Evolutionary conservation across 2,113 vertebrate species (phyloP), one percentile per base, ranked within the genome.

Genomic region (Vulpes ferrilata): DNA sequence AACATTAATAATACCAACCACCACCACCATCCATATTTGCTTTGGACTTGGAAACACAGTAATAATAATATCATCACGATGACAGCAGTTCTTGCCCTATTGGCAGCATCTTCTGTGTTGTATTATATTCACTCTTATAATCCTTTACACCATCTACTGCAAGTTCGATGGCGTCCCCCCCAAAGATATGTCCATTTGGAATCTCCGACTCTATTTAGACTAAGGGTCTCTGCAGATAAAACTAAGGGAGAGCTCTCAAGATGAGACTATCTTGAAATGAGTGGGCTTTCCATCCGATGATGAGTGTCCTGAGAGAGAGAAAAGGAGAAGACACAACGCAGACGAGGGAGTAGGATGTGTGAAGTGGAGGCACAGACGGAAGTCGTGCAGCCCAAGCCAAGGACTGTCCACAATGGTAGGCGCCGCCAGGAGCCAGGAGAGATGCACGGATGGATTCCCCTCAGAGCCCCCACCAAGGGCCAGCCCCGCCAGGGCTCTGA

Each of bases 371-470:
- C 57, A 32, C 64, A 65, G 60, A 16, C 2, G 15, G 22, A 23
- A 57, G n/a, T 12, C 2, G 22, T 0, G 30, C 3, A 65, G 80
- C 4, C 73, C 19, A 32, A 57, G 80, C 35, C 30, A 13, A 85
- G 73, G 59, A 4, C n/a, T 9, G 22, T 20, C 38, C 2, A 53
- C 76, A 7, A 11, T 5, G 10, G 15, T 43, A 11, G 43, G 23
- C 3, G 67, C 4, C 62, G 7, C 38, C 69, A 4, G 79, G 62
- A 13, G 23, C 62, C 1, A 35, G 22, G 59, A n/a, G 35, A 32
- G 20, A 30, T 11, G 48, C 27, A 3, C 0, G n/a, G 20, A 65
- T 0, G 0, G 10, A 53, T 5, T 59, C 27, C 19, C 20, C n/a
- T 67, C 7, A 16, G 76, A 92, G 27, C 51, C 20, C 27, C 51